These are phyloP conservation scores for Todiramphus saurophagus DNA, from an alignment of 2,113 vertebrate genomes.

Conservation along the genomic window DNA sequence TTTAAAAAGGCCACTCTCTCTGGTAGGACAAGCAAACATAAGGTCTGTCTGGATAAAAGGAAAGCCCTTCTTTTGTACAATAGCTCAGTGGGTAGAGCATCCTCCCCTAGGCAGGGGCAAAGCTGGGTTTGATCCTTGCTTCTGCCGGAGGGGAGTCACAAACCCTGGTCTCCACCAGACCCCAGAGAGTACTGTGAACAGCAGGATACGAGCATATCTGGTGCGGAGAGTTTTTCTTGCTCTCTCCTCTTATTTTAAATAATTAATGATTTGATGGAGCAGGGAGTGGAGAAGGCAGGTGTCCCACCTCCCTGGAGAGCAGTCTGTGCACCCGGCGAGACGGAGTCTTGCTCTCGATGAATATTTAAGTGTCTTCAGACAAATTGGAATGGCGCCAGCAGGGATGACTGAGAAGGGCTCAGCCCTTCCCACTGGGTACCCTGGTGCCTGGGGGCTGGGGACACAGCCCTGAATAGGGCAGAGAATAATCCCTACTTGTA, in stretches of 20 bases:
- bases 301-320: slow-evolving; percentile 43
- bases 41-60: slow-evolving; percentile 29
- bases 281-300: slow-evolving; percentile 46
- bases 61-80: neutral
- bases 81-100: neutral
- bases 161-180: slow-evolving; percentile 2
- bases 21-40: slow-evolving; percentile 11
- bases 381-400: slow-evolving; percentile 14
- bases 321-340: slow-evolving; percentile 29
- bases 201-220: slow-evolving; percentile 4
- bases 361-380: slow-evolving; percentile 61
- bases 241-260: slow-evolving; percentile 62
- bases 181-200: neutral
- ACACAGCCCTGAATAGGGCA: neutral
- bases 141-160: slow-evolving; percentile 32
- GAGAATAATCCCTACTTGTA: neutral
- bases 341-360: neutral
- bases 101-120: neutral
- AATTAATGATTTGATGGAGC: slow-evolving; percentile 58
- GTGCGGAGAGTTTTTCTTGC: neutral
- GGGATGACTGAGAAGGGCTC: slow-evolving; percentile 25
- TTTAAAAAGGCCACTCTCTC: neutral
- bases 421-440: slow-evolving; percentile 24
- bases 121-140: slow-evolving; percentile 23
- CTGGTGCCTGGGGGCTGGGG: neutral